Base-by-base conservation (phyloP, 2,888 invertebrate species). In the Thera britannica region DNA sequence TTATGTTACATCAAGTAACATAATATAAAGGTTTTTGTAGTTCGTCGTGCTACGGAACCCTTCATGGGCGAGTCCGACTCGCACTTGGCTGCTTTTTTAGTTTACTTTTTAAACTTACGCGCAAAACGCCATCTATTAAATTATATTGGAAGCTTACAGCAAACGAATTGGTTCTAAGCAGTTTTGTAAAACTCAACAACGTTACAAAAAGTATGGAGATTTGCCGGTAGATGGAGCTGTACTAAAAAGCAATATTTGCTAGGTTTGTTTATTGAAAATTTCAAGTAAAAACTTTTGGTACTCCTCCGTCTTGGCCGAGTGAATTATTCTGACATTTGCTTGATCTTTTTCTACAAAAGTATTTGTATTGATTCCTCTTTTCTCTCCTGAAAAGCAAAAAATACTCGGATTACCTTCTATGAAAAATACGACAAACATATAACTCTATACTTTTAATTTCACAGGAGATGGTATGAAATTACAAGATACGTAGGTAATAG, bases 281-380 rank as follows among this genome's bases (percentile, higher is more conserved):
- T 89, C 81, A 0, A 86, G 44, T 60, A 90, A 72, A 75, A 90
- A 86, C 52, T 85, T 65, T 54, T 80, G 80, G 62, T 87, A 90
- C 51, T 84, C 78, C 68, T 88, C 87, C 46, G 78, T 73, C 49
- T 88, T 87, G 2, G 84, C 71, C 0, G 89, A 83, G 67, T 87
- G 84, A 2, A 85, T 75, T 6, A 90, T 72, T 75, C 87, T 82
- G 0, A 88, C 84, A 57, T 89, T 92, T 0, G 87, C 88, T 3
- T 86, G 75, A 6, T 82, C 75, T 71, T 87, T 84, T 0, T 82
- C 80, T 0, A 85, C 83, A 23, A 90, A 86, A 0, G 71, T 73
- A 49, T 90, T 86, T 5, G 82, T 85, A 44, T 81, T 85, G 0
- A 84, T 73, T 0, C 91, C 91, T 80, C 90, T 82, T 60, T 80